Conservation (phyloP, 1,140 invertebrate species). For the Odontomachus brunneus region DNA sequence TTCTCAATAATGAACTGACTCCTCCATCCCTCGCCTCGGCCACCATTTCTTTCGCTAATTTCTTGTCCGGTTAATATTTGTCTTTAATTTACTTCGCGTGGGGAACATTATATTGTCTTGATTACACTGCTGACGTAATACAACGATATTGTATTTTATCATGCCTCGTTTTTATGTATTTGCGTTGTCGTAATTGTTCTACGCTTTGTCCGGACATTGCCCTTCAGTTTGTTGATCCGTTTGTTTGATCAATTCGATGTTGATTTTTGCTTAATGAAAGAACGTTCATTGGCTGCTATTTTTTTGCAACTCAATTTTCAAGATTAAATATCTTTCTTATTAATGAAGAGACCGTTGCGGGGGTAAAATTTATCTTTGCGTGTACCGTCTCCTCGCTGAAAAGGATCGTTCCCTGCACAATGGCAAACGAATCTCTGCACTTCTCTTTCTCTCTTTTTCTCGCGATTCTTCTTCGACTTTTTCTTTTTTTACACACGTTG, state of each 20-base stretch:
- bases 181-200: neutral
- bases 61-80: slow-evolving; percentile 17
- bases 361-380: neutral
- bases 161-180: neutral
- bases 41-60: slow-evolving; percentile 1
- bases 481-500: neutral
- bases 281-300: neutral
- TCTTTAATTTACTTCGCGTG: slow-evolving; percentile 24
- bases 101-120: slow-evolving; percentile 2
- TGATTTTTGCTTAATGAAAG: neutral
- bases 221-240: too few species aligned
- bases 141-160: slow-evolving; percentile 3
- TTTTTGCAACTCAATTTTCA: neutral
- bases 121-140: neutral
- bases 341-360: too few species aligned
- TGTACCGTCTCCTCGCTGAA: neutral
- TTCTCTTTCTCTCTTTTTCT: neutral
- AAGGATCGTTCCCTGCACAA: neutral
- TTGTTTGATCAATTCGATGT: neutral
- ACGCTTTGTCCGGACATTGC: too few species aligned
- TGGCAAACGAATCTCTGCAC: neutral
- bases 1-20: slow-evolving; percentile 9
- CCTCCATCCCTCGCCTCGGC: neutral
- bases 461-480: neutral
- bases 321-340: slow-evolving; percentile 5